A percentile compares a stretch with the other conserved stretches of the same genome.
Conservation (phyloP, 1,140 invertebrate genomes). For the Euschistus heros region DNA sequence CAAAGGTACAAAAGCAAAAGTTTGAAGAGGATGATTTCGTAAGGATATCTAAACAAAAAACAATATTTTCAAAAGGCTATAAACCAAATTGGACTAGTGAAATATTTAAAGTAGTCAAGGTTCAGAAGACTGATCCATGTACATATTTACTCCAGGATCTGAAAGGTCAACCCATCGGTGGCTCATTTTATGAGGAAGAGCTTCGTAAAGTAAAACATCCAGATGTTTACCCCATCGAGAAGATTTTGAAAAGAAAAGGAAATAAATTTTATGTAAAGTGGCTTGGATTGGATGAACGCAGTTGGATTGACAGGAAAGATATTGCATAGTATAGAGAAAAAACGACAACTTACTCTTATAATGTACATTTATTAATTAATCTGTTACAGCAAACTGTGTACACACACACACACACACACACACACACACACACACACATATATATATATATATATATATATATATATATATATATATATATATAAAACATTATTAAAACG, state of each 20-base stretch:
- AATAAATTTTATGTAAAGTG: constrained; percentile 5
- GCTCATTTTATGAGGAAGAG: constrained; percentile 20
- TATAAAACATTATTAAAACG: no score
- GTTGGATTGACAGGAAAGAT: not conserved
- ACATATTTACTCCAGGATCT: not conserved
- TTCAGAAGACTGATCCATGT: not conserved
- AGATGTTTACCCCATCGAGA: constrained; percentile 17
- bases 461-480: no score
- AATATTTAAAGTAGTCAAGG: constrained; percentile 12
- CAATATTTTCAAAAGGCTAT: constrained; percentile 32
- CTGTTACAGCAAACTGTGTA: no score
- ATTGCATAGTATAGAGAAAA: not conserved
- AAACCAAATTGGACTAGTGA: constrained; percentile 31
- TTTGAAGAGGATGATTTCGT: constrained; percentile 33
- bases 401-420: no score
- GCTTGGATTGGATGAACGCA: not conserved
- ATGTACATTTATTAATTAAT: not conserved
- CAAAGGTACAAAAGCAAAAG: constrained; percentile 28
- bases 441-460: no score
- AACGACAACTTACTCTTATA: not conserved
- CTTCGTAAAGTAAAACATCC: constrained; percentile 2
- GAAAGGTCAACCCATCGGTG: not conserved
- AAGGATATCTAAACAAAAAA: constrained; percentile 31
- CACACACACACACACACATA: no score
- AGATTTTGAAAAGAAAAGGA: constrained; percentile 2